Evolutionary conservation across 2,888 invertebrate species (phyloP).

Genomic region (Bimastos eiseni): DNA sequence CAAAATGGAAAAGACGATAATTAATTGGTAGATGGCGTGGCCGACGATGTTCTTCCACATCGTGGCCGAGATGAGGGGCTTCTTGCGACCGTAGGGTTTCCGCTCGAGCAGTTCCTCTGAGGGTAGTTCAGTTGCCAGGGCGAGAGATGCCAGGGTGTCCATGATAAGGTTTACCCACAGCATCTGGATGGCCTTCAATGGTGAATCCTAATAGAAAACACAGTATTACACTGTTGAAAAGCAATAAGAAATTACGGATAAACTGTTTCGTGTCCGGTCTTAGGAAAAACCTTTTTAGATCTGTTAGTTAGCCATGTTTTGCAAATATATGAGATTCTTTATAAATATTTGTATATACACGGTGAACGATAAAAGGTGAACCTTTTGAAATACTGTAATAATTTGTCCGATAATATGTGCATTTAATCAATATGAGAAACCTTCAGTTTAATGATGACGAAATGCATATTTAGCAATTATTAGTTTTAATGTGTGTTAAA

Average conservation of each 20-base stretch:
- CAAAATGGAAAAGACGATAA: conserved; percentile 88
- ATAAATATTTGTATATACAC: too few relatives aligned
- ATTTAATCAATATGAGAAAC: too few relatives aligned
- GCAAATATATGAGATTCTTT: too few relatives aligned
- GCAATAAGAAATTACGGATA: background rate
- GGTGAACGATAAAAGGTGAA: too few relatives aligned
- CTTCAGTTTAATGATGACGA: too few relatives aligned
- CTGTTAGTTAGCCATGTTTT: too few relatives aligned
- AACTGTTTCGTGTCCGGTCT: too few relatives aligned
- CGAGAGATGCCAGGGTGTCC: conserved; percentile 96
- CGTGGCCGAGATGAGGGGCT: conserved; percentile 92
- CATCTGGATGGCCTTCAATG: conserved; percentile 98
- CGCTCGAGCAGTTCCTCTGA: conserved; percentile 87
- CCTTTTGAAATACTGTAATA: too few relatives aligned
- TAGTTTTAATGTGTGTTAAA: too few relatives aligned
- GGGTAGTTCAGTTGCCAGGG: conserved; percentile 94
- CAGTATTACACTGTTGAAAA: background rate
- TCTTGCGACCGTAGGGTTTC: conserved; percentile 96
- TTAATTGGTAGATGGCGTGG: conserved; percentile 92
- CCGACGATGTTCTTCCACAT: conserved; percentile 99
- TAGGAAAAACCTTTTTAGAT: too few relatives aligned
- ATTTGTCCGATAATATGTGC: too few relatives aligned
- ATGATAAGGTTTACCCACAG: conserved; percentile 98
- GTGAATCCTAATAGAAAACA: conserved; percentile 76
- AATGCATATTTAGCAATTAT: too few relatives aligned